Conservation (phyloP, 2,113 vertebrate genomes). For the Arvicanthis niloticus region DNA sequence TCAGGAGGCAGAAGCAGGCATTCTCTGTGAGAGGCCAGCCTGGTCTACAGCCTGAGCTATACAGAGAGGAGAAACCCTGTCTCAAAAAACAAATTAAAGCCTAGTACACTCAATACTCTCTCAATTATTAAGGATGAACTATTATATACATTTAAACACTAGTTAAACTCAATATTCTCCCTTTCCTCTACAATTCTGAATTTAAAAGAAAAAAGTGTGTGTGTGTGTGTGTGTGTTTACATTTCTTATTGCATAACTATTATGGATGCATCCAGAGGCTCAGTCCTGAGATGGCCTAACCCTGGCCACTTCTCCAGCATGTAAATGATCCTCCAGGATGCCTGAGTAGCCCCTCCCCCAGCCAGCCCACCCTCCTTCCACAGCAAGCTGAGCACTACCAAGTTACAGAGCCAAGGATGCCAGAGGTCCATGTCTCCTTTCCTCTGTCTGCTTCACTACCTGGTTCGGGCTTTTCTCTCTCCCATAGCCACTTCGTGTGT, state of each 20-base stretch:
- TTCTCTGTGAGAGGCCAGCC: neutral
- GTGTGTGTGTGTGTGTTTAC: neutral
- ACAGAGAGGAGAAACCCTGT: neutral
- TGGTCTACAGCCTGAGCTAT: neutral
- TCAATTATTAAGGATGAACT: neutral
- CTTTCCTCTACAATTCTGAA: constrained; percentile 9
- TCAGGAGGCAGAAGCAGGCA: neutral
- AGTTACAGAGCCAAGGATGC: neutral
- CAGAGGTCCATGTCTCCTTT: neutral
- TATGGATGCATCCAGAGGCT: neutral
- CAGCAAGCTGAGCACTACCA: neutral
- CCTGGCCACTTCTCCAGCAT: neutral
- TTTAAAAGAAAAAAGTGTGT: neutral
- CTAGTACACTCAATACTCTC: neutral
- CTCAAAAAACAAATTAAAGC: neutral
- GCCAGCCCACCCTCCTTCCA: neutral
- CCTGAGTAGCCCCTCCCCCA: neutral
- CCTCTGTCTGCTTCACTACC: constrained; percentile 38
- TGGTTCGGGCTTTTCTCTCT: neutral
- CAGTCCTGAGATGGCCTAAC: neutral
- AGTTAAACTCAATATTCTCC: neutral
- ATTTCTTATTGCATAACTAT: constrained; percentile 12
- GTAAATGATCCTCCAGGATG: neutral
- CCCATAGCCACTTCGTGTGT: constrained; percentile 26
- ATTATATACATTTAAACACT: neutral